phyloP scores from a whole-genome alignment of 2,888 invertebrate genomes.

The Thereva nobilitata region DNA sequence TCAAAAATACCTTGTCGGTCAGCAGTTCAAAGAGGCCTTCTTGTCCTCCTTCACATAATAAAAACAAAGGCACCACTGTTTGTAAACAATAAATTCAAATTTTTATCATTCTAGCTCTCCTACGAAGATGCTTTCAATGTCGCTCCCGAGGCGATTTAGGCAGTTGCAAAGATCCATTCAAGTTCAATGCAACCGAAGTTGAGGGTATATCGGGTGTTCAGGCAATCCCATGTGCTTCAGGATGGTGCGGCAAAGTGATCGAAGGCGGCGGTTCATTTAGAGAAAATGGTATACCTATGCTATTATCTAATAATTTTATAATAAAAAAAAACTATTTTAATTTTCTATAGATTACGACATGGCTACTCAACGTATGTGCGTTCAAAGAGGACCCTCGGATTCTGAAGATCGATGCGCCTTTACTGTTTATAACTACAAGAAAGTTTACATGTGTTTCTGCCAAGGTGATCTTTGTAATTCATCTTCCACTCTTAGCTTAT shows the following conservation, averaged over 20 bases:
- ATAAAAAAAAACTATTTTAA: slow-evolving; percentile 29
- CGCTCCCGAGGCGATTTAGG: slow-evolving; percentile 86
- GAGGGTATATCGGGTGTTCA: slow-evolving; percentile 73
- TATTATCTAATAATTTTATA: not conserved
- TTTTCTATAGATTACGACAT: slow-evolving; percentile 75
- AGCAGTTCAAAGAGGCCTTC: too few species aligned
- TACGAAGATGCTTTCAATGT: slow-evolving; percentile 80
- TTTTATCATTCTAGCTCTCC: slow-evolving; percentile 61
- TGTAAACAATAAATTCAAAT: not conserved
- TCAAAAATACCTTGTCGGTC: too few species aligned
- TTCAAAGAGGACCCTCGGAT: slow-evolving; percentile 85
- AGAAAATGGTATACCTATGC: slow-evolving; percentile 73
- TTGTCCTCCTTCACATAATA: not conserved
- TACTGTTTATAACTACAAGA: slow-evolving; percentile 78
- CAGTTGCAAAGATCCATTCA: slow-evolving; percentile 86
- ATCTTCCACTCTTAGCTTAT: slow-evolving; percentile 12
- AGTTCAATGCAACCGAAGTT: slow-evolving; percentile 75
- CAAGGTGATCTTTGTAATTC: slow-evolving; percentile 85
- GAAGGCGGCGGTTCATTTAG: slow-evolving; percentile 78
- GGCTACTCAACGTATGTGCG: slow-evolving; percentile 85
- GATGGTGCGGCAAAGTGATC: slow-evolving; percentile 91
- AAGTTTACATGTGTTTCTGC: slow-evolving; percentile 90
- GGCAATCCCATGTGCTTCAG: slow-evolving; percentile 81
- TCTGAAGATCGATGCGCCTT: slow-evolving; percentile 88
- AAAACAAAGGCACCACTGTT: not conserved